Evolutionary conservation across 1,140 invertebrate species (phyloP).

Genomic region (Rhyzopertha dominica): DNA sequence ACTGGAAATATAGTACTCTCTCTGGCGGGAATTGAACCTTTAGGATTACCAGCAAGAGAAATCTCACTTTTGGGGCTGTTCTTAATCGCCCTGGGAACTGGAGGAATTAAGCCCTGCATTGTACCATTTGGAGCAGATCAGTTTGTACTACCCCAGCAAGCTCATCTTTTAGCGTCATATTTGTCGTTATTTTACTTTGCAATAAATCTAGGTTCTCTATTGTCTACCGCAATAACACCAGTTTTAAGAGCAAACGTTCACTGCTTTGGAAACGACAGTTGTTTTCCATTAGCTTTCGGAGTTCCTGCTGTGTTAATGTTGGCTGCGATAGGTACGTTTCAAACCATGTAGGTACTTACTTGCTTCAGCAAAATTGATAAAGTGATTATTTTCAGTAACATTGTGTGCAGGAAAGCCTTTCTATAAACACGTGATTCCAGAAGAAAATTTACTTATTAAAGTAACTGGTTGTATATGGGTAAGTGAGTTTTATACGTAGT

Average conservation of each 20-base stretch:
- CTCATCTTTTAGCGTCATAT: conserved; percentile 70
- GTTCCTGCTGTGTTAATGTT: conserved; percentile 85
- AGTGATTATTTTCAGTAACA: conserved; percentile 59
- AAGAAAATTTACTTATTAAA: conserved; percentile 76
- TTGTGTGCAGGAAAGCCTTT: conserved; percentile 71
- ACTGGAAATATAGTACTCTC: conserved; percentile 70
- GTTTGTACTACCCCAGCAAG: conserved; percentile 56
- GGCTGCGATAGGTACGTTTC: conserved; percentile 69
- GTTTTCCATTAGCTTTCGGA: conserved; percentile 89
- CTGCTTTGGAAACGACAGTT: conserved; percentile 76
- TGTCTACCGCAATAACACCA: conserved; percentile 88
- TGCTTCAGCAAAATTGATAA: conserved; percentile 3
- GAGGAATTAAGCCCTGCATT: conserved; percentile 74
- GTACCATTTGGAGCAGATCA: conserved; percentile 71
- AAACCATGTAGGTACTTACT: too few species aligned
- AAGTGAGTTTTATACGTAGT: too few species aligned
- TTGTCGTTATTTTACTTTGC: conserved; percentile 94
- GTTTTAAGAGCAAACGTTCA: conserved; percentile 74
- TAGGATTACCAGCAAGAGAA: conserved; percentile 50
- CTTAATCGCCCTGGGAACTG: conserved; percentile 83
- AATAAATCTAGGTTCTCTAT: conserved; percentile 86
- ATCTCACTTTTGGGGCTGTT: conserved; percentile 74
- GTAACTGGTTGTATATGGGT: conserved; percentile 74
- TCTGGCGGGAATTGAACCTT: conserved; percentile 57
- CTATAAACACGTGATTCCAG: conserved; percentile 73